Evolutionary conservation across 2,113 vertebrate genomes (phyloP).

Genomic region (Maccullochella peelii): DNA sequence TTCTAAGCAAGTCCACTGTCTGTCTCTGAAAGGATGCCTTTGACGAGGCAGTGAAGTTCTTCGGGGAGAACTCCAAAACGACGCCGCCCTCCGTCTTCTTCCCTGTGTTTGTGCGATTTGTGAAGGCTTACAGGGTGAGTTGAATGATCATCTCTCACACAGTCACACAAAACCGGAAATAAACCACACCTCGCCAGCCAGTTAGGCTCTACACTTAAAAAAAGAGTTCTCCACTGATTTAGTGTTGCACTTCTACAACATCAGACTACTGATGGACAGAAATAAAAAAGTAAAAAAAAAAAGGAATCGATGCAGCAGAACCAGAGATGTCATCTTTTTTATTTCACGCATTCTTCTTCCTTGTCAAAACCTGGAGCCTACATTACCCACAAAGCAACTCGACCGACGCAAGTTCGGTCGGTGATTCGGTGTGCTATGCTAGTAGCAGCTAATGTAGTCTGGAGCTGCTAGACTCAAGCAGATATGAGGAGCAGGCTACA

Average conservation of each 20-base stretch:
- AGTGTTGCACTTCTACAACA: neutral
- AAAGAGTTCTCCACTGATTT: neutral
- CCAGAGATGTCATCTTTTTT: neutral
- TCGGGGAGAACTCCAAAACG: slow-evolving; percentile 95
- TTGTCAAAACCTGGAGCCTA: neutral
- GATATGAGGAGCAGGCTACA: neutral
- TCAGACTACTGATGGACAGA: neutral
- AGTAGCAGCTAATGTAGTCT: neutral
- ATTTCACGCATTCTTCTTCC: neutral
- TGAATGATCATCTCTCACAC: neutral
- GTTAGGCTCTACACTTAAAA: neutral
- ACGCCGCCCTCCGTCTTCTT: slow-evolving; percentile 97
- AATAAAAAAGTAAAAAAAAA: too few species aligned
- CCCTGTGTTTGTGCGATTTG: slow-evolving; percentile 95
- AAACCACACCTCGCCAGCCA: neutral
- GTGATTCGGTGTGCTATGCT: neutral
- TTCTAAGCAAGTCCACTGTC: neutral
- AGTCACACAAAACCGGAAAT: neutral
- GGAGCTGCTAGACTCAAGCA: neutral
- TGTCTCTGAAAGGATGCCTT: slow-evolving; percentile 89
- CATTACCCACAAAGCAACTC: neutral
- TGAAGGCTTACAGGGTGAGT: slow-evolving; percentile 95
- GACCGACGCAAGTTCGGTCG: neutral
- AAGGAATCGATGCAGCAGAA: neutral
- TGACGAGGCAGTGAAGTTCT: slow-evolving; percentile 93